Conservation (phyloP, 2,888 invertebrate species). For the Cynaeus angustus region DNA sequence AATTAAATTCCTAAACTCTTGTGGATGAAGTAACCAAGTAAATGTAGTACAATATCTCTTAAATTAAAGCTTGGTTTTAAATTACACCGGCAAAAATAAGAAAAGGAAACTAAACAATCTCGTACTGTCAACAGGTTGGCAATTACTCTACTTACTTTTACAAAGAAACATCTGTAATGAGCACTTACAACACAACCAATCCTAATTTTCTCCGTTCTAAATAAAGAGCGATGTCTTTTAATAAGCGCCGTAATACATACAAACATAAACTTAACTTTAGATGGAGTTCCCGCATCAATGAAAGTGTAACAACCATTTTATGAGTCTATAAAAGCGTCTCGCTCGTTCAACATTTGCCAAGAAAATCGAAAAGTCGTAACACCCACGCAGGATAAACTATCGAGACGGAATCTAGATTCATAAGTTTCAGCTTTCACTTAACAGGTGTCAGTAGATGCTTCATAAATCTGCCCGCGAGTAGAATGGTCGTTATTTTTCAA, state of each 20-base stretch:
- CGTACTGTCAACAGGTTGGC: constrained; percentile 12
- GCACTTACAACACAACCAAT: constrained; percentile 11
- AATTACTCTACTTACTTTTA: constrained; percentile 6
- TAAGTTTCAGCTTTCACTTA: constrained; percentile 40
- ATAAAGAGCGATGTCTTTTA: not conserved
- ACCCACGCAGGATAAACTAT: constrained; percentile 9
- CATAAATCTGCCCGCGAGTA: constrained; percentile 18
- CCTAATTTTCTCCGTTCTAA: constrained; percentile 10
- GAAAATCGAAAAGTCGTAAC: constrained; percentile 8
- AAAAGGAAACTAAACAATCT: constrained; percentile 4
- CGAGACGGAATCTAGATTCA: constrained; percentile 13
- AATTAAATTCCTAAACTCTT: not conserved
- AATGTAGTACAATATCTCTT: not conserved
- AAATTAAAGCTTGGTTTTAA: not conserved
- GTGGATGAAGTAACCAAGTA: not conserved
- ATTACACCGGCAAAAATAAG: not conserved
- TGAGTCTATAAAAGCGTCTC: not conserved
- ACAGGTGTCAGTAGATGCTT: constrained; percentile 40
- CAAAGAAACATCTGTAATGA: constrained; percentile 8
- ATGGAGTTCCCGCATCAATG: constrained; percentile 14
- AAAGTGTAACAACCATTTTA: constrained; percentile 16
- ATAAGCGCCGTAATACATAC: not conserved
- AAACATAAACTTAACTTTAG: constrained; percentile 3
- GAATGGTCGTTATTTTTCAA: constrained; percentile 17
- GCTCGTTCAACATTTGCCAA: constrained; percentile 5